phyloP scores from a whole-genome alignment of 2,888 invertebrate species.

The Eupeodes luniger region DNA sequence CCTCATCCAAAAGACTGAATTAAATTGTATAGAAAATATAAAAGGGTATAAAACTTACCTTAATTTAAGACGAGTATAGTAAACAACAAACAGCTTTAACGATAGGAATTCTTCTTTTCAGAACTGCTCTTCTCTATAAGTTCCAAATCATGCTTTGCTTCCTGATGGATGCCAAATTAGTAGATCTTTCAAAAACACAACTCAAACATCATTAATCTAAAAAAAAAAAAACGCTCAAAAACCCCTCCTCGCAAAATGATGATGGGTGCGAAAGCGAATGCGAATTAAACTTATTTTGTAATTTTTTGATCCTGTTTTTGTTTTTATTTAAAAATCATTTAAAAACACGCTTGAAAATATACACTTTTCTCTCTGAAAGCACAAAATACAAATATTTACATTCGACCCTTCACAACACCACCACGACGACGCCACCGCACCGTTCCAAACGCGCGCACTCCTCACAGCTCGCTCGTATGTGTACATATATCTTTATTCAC shows the following conservation, averaged over 20 bases:
- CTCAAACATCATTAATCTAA: neutral
- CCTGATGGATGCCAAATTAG: neutral
- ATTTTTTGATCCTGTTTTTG: neutral
- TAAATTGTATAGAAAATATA: neutral
- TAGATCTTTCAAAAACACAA: neutral
- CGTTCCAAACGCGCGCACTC: conserved; percentile 55
- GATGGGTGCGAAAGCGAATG: too few relatives aligned
- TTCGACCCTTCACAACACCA: conserved; percentile 30
- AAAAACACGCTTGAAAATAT: conserved; percentile 17
- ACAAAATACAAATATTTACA: conserved; percentile 67
- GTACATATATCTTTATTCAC: conserved; percentile 1
- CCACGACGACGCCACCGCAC: conserved; percentile 25
- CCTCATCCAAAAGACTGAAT: neutral
- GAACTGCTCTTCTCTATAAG: neutral
- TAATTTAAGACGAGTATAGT: neutral
- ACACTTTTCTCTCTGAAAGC: neutral
- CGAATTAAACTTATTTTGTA: neutral
- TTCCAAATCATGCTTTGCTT: conserved; percentile 1
- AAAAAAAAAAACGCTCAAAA: too few relatives aligned
- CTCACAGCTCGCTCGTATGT: neutral
- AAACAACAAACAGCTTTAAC: neutral
- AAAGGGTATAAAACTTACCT: neutral
- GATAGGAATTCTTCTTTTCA: neutral
- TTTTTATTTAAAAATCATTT: conserved; percentile 7
- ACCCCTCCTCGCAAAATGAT: neutral